phyloP scores from a whole-genome alignment of 2,888 invertebrate genomes.

The Sussaba pulchella region DNA sequence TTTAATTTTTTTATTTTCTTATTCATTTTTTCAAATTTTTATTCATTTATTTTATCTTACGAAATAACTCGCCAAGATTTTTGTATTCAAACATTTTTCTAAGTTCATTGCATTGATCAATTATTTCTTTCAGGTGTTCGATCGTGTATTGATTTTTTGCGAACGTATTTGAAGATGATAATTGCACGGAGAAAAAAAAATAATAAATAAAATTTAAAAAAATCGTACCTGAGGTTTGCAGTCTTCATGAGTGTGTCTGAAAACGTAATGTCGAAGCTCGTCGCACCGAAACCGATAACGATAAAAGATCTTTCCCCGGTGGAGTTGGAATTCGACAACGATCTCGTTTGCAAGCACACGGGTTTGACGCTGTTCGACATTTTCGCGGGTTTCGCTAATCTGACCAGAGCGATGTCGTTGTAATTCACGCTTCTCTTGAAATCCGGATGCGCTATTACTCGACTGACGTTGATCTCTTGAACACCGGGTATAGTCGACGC shows the following conservation, averaged over 20 bases:
- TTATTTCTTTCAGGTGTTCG: too few species aligned
- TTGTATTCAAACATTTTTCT: too few species aligned
- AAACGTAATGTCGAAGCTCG: slow-evolving; percentile 59
- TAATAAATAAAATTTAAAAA: not conserved
- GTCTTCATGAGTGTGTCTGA: slow-evolving; percentile 75
- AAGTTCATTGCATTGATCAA: too few species aligned
- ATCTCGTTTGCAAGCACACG: slow-evolving; percentile 77
- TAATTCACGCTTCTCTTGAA: slow-evolving; percentile 75
- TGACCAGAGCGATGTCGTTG: slow-evolving; percentile 78
- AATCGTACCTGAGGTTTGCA: slow-evolving; percentile 74
- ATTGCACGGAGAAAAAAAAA: too few species aligned
- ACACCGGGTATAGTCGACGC: slow-evolving; percentile 49
- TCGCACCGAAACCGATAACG: slow-evolving; percentile 79
- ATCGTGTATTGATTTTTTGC: too few species aligned
- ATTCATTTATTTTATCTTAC: too few species aligned
- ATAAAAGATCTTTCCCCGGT: slow-evolving; percentile 69
- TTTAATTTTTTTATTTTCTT: too few species aligned
- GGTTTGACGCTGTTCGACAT: slow-evolving; percentile 73
- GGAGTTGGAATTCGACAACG: slow-evolving; percentile 60
- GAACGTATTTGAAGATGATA: too few species aligned
- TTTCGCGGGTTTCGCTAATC: slow-evolving; percentile 69
- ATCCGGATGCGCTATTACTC: slow-evolving; percentile 74
- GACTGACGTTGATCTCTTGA: slow-evolving; percentile 73
- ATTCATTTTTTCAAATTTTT: too few species aligned
- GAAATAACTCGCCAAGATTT: too few species aligned